Evolutionary conservation across 2,888 invertebrate genomes (phyloP), one percentile per base, ranked within the genome.

Genomic region (Dione juno): DNA sequence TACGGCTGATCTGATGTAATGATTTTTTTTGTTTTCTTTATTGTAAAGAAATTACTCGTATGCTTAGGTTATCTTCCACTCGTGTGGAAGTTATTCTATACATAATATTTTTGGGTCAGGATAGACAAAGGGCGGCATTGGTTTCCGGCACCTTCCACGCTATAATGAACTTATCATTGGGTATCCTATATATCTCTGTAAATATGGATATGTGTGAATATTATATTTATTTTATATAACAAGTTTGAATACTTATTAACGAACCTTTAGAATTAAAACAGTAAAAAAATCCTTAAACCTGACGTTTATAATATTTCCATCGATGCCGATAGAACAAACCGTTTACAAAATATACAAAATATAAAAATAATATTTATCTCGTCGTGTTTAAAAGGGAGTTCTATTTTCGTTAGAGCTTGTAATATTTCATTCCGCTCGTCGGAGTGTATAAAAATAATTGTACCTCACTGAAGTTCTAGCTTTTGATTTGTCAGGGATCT

Each of bases 401-500:
- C 69, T 65, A 64, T 69, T 57, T 61, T 58, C 37, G 45, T 69
- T 58, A 52, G 69, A 43, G 54, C 21, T 41, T 65, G 57, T 65
- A 65, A 58, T 58, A 58, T 69, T 69, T 69, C 65, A 69, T 65
- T 69, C 54, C 64, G 45, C 35, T 71, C 71, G 58, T 65, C 67
- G 45, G 61, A 50, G 71, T 59, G 71, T 68, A 63, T 67, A 67
- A 65, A 67, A 71, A 71, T 67, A 65, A 71, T 65, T 71, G 67
- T 52, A 65, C 58, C 71, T 64, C 53, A 28, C 48, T 64, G 67
- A 65, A 63, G 19, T 67, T 65, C 48, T 52, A 64, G 65, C 58
- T 64, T 67, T 65, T 65, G 67, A 67, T 59, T 71, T 68, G 57
- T 67, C 57, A 70, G 54, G 40, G 53, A 66, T 61, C 70, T 71